Evolutionary conservation across 2,113 vertebrate genomes (phyloP).

Genomic region (Saimiri boliviensis): DNA sequence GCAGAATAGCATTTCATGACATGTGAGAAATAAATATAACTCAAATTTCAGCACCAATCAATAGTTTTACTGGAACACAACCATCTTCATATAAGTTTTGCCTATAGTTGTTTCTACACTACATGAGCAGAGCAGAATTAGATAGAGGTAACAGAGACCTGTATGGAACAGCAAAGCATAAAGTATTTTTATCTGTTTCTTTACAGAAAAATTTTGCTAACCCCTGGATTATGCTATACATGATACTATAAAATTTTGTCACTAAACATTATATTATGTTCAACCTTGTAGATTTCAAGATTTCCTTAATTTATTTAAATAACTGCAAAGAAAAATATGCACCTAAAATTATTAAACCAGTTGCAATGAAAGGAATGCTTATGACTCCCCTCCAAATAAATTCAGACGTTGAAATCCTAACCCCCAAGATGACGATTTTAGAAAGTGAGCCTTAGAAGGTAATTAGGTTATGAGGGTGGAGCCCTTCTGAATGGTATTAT

Average conservation of each 20-base stretch:
- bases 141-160: background rate
- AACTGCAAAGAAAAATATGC: background rate
- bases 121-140: background rate
- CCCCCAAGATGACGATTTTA: background rate
- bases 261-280: background rate
- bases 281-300: background rate
- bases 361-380: background rate
- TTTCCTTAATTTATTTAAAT: background rate
- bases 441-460: background rate
- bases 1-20: background rate
- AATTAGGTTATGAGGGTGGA: background rate
- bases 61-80: background rate
- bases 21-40: background rate
- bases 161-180: background rate
- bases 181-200: background rate
- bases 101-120: background rate
- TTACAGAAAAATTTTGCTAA: background rate
- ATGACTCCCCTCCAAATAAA: background rate
- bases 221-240: background rate
- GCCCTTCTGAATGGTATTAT: background rate
- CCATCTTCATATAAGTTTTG: background rate
- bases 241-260: background rate
- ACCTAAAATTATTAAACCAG: background rate
- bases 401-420: background rate
- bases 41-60: background rate